These are phyloP conservation scores for Calephelis virginiensis DNA, from an alignment of 1,140 invertebrate genomes.

Conservation along the genomic window DNA sequence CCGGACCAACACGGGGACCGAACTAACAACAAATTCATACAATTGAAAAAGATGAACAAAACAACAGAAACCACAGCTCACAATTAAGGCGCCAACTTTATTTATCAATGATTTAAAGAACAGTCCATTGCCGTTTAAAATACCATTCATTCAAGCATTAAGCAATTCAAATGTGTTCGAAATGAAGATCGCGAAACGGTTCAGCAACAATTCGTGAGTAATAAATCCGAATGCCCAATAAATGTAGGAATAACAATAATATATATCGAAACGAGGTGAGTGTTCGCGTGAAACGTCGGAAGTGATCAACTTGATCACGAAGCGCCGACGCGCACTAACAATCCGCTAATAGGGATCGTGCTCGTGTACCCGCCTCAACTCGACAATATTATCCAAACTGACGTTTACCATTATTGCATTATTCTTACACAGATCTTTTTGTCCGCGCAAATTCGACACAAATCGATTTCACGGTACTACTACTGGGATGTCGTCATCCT, in stretches of 20 bases:
- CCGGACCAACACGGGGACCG: too few relatives aligned
- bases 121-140: background rate
- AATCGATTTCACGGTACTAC: slow-evolving; percentile 14
- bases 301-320: slow-evolving; percentile 60
- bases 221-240: slow-evolving; percentile 34
- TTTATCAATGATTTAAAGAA: background rate
- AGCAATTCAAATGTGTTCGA: slow-evolving; percentile 20
- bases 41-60: background rate
- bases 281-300: slow-evolving; percentile 44
- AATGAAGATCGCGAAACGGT: slow-evolving; percentile 36
- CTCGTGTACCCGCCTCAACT: slow-evolving; percentile 40
- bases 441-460: slow-evolving; percentile 14
- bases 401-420: slow-evolving; percentile 21
- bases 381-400: slow-evolving; percentile 41
- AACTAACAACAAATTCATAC: too few relatives aligned
- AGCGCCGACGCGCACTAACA: slow-evolving; percentile 55
- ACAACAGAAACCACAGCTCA: too few relatives aligned
- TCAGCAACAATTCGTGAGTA: slow-evolving; percentile 34
- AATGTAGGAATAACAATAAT: slow-evolving; percentile 40
- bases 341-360: slow-evolving; percentile 64
- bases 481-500: slow-evolving; percentile 9
- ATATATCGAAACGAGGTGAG: slow-evolving; percentile 33
- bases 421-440: slow-evolving; percentile 18
- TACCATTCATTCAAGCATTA: slow-evolving; percentile 17
- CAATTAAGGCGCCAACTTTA: background rate